These are phyloP conservation scores for Callospermophilus lateralis DNA, from an alignment of 2,113 vertebrate genomes.

Conservation along the genomic window DNA sequence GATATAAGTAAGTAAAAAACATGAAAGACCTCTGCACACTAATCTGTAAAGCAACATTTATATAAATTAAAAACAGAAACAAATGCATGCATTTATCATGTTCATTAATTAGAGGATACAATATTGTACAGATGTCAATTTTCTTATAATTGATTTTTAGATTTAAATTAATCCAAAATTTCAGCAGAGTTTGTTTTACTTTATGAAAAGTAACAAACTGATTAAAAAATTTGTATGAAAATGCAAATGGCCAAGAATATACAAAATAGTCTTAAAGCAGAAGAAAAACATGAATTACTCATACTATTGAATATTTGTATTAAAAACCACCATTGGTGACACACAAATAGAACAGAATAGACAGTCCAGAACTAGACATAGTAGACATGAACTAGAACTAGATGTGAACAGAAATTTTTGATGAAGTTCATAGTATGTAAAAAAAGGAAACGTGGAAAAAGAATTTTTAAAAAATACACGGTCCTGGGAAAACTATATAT, in stretches of 20 bases:
- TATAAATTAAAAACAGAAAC: conserved; percentile 30
- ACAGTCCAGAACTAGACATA: background rate
- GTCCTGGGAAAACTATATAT: background rate
- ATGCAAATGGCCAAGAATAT: background rate
- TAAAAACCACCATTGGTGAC: background rate
- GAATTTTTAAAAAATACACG: background rate
- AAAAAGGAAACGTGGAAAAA: background rate
- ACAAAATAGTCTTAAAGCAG: background rate
- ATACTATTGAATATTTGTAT: background rate
- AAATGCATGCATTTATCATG: background rate
- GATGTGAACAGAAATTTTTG: background rate
- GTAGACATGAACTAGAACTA: background rate
- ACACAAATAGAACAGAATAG: background rate
- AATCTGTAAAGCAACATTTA: background rate
- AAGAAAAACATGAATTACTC: background rate
- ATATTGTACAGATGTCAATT: background rate
- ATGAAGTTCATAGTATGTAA: background rate
- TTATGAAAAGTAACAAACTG: background rate
- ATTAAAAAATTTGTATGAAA: background rate
- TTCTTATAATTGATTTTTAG: background rate
- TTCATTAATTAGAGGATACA: background rate
- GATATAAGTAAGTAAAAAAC: background rate
- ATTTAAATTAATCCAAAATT: background rate
- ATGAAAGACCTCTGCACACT: background rate
- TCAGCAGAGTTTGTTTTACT: background rate